Base-by-base conservation (phyloP, 2,888 invertebrate genomes). In the Molanna angustata region DNA sequence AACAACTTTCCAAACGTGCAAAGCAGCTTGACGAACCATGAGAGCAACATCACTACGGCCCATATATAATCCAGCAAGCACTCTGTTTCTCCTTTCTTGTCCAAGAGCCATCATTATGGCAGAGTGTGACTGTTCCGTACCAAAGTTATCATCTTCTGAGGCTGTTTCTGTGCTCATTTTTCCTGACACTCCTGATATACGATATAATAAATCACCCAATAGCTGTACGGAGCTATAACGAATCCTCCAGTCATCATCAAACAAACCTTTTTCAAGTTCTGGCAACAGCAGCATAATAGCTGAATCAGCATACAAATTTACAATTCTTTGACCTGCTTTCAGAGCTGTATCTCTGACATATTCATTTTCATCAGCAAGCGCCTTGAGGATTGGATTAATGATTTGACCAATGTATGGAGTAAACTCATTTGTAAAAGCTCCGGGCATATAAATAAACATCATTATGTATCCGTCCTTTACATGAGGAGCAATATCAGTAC, bases 381-480 rank as follows among this genome's bases (percentile, higher is more conserved):
- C 98, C 78, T 95, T 93, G 22, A 99, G 78, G 61, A 99, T 96
- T 1, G 97, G 95, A 69, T 93, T 96, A 65, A 99, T 94, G 63
- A 99, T 97, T 69, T 93, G 92, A 0, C 96, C 91, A 65, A 97
- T 90, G 73, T 97, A 99, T 0, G 91, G 92, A 1, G 91, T 88
- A 73, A 99, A 99, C 67, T 94, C 93, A 59, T 88, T 86, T 4
- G 93, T 94, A 74, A 99, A 98, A 9, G 96, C 95, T 56, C 89
- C 88, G 2, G 99, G 99, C 87, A 99, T 91, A 75, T 98, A 99
- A 66, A 99, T 98, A 72, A 97, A 99, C 94, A 99, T 94, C 94
- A 99, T 96, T 58, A 99, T 96, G 76, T 99, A 99, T 37, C 99
- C 99, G 74, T 99, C 99, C 66, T 98, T 93, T 1, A 99, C 97